Conservation (phyloP, 1,140 invertebrate genomes). For the Marisa cornuarietis region DNA sequence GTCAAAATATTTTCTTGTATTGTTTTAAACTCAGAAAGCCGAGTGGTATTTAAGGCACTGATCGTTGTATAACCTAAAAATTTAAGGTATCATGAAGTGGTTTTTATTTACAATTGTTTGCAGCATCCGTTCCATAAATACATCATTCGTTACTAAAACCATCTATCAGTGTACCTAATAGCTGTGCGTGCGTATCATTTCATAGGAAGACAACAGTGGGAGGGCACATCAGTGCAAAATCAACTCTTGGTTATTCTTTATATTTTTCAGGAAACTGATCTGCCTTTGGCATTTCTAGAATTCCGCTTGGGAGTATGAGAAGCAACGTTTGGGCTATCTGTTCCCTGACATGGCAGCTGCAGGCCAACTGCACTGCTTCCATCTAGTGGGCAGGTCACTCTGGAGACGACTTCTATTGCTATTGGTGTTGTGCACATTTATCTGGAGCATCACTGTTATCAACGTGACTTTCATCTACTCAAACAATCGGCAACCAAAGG, state of each 20-base stretch:
- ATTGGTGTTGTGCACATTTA: constrained; percentile 27
- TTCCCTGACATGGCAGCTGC: constrained; percentile 9
- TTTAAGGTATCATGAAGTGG: too few relatives aligned
- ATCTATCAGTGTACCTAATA: too few relatives aligned
- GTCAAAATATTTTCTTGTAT: too few relatives aligned
- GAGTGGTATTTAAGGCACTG: too few relatives aligned
- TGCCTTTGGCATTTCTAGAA: background rate
- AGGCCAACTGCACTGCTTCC: constrained; percentile 22
- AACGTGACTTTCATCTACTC: constrained; percentile 35
- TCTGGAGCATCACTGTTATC: constrained; percentile 41
- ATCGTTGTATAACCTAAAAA: too few relatives aligned
- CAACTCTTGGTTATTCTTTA: background rate
- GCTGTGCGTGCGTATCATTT: background rate
- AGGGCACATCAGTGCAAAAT: background rate
- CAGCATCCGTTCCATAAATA: too few relatives aligned
- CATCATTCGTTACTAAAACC: too few relatives aligned
- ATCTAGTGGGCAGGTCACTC: constrained; percentile 28
- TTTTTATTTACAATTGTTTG: too few relatives aligned
- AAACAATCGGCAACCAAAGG: constrained; percentile 21
- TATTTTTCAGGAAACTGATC: background rate
- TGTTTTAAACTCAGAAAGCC: too few relatives aligned
- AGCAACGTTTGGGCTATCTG: background rate
- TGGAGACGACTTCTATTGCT: constrained; percentile 36
- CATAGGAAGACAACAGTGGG: background rate
- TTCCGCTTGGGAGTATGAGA: background rate